phyloP scores from a whole-genome alignment of 2,888 invertebrate species.

The Parapristionchus giblindavisi region DNA sequence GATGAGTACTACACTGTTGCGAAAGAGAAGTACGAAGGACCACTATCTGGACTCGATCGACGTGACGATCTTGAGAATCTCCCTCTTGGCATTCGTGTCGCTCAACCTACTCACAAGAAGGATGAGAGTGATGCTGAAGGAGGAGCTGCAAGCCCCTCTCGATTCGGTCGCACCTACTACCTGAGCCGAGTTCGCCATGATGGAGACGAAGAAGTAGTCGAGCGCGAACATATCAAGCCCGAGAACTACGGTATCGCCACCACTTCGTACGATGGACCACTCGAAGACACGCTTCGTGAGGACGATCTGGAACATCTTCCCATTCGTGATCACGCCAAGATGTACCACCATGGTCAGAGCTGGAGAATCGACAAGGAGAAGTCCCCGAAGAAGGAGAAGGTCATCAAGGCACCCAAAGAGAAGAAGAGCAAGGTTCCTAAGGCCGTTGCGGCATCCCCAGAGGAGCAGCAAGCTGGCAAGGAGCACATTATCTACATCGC shows the following conservation, averaged over 20 bases:
- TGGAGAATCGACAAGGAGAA: conserved; percentile 30
- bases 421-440: conserved; percentile 19
- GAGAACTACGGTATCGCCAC: conserved; percentile 16
- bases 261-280: conserved; percentile 19
- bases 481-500: conserved; percentile 29
- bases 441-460: background rate
- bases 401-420: conserved; percentile 9
- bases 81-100: conserved; percentile 16
- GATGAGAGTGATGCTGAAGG: background rate
- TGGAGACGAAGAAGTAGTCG: conserved; percentile 21
- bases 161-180: conserved; percentile 18
- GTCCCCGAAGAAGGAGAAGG: conserved; percentile 23
- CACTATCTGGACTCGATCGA: conserved; percentile 24
- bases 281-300: conserved; percentile 30
- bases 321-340: conserved; percentile 13
- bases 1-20: conserved; percentile 23
- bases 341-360: conserved; percentile 27
- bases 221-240: conserved; percentile 19
- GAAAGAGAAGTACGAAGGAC: conserved; percentile 18
- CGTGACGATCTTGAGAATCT: conserved; percentile 26
- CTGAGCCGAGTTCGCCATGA: conserved; percentile 7
- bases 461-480: conserved; percentile 2
- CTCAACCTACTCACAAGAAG: conserved; percentile 10
- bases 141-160: conserved; percentile 19
- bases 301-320: conserved; percentile 28